Percentiles rank a stretch among this genome's conserved stretches.
These are phyloP conservation scores for Petrolisthes manimaculis DNA, from an alignment of 2,888 invertebrate genomes.

Conservation along the genomic window DNA sequence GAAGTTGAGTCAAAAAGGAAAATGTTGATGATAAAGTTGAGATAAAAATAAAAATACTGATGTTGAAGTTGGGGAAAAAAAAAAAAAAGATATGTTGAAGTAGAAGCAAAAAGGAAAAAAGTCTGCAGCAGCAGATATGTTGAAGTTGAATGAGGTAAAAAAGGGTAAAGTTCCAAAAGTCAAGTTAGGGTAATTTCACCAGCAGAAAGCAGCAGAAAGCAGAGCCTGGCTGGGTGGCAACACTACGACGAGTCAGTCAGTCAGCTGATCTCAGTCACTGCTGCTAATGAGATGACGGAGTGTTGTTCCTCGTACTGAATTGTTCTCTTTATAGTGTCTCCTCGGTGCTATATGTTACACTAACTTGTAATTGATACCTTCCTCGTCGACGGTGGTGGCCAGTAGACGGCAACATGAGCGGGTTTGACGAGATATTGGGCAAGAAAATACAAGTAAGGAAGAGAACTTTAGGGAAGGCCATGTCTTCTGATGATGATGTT, in stretches of 20 bases:
- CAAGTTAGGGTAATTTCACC: too few relatives aligned
- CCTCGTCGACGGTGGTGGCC: neutral
- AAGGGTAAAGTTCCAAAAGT: too few relatives aligned
- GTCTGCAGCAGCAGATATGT: too few relatives aligned
- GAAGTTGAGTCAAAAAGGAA: too few relatives aligned
- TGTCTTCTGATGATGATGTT: conserved; percentile 30
- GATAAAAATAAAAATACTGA: too few relatives aligned
- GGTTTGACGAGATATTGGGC: conserved; percentile 58
- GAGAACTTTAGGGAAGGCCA: conserved; percentile 41
- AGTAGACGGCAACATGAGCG: conserved; percentile 46
- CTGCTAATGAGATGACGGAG: neutral
- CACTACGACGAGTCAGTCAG: neutral
- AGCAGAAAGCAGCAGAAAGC: too few relatives aligned
- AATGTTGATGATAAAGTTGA: too few relatives aligned
- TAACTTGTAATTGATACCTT: neutral
- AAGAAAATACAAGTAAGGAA: conserved; percentile 43
- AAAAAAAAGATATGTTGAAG: too few relatives aligned
- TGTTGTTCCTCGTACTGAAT: neutral
- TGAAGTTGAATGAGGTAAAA: too few relatives aligned
- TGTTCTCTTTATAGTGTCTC: neutral
- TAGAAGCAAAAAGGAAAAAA: too few relatives aligned
- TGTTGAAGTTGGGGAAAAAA: too few relatives aligned
- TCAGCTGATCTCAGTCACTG: neutral
- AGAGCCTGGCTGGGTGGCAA: too few relatives aligned
- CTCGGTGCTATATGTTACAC: conserved; percentile 4